phyloP scores from a whole-genome alignment of 2,113 vertebrate genomes.

The Galeopterus variegatus region DNA sequence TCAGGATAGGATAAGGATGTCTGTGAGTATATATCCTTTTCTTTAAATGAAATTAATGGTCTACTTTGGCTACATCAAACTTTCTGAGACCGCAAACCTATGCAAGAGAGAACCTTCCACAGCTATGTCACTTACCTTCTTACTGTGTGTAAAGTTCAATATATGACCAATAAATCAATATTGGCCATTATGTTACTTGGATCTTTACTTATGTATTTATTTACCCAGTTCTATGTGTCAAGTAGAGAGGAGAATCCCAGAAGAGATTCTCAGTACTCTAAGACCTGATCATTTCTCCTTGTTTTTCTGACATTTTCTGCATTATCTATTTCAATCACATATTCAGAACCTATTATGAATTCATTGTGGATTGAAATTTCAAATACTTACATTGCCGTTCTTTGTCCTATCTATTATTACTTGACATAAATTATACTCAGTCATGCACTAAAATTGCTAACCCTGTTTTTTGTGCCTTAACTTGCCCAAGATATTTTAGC shows the following conservation, averaged over 20 bases:
- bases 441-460: neutral
- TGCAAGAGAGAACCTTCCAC: neutral
- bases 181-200: neutral
- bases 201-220: neutral
- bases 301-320: neutral
- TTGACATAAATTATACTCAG: constrained; percentile 21
- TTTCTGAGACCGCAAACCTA: neutral
- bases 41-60: neutral
- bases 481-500: neutral
- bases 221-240: neutral
- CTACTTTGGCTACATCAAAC: neutral
- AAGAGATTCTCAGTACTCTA: neutral
- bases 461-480: neutral
- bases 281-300: neutral
- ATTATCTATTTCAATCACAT: neutral
- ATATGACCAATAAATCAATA: neutral
- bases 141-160: neutral
- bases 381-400: neutral
- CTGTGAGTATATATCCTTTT: neutral
- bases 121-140: neutral
- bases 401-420: constrained; percentile 5
- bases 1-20: neutral
- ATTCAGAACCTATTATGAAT: neutral
- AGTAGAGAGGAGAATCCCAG: neutral
- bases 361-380: neutral